Base-by-base conservation (phyloP, 2,888 invertebrate genomes). In the Drosophila mulleri region DNA sequence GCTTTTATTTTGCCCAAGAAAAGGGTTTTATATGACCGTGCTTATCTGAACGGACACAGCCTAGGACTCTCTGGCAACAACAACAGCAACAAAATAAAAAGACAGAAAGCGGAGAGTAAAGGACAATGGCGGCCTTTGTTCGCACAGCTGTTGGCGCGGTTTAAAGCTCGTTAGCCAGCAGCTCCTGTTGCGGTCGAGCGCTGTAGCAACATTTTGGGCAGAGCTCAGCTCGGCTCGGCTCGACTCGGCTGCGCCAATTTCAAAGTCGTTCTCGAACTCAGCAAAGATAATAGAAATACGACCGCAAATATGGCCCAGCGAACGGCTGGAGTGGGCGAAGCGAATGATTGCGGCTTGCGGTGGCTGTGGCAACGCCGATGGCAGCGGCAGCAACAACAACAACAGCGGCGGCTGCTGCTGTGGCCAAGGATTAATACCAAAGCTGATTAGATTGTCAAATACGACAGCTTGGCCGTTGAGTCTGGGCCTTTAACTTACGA, bases 381-480 rank as follows among this genome's bases (percentile, higher is more conserved):
- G 16, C 37, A 14, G 5, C 37, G 14, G 6, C 37, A 37, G 3
- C 37, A 37, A 0, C 32, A 32, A 32, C 11, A 32, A 11, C 37
- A 14, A 5, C 37, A 37, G 35, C 65, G 67, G 54, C 67, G 83
- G 20, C 44, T 12, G 35, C 37, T 12, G 12, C 20, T 23, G 82
- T 81, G 75, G 81, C 72, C 72, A 75, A 75, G 84, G 72, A 82
- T 82, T 83, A 82, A 83, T 83, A 82, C 78, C 67, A 83, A 83
- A 82, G 82, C 70, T 82, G 81, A 82, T 82, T 83, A 83, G 81
- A 83, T 81, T 82, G 81, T 82, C 82, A 83, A 81, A 72, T 78
- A 75, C 84, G 81, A 83, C 82, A 83, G 84, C 81, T 80, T 76
- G 83, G 53, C 80, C 63, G 47, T 63, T 60, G 44, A 44, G 66